These are phyloP conservation scores for Pelmatolapia mariae DNA, from an alignment of 2,113 vertebrate genomes.

Conservation along the genomic window DNA sequence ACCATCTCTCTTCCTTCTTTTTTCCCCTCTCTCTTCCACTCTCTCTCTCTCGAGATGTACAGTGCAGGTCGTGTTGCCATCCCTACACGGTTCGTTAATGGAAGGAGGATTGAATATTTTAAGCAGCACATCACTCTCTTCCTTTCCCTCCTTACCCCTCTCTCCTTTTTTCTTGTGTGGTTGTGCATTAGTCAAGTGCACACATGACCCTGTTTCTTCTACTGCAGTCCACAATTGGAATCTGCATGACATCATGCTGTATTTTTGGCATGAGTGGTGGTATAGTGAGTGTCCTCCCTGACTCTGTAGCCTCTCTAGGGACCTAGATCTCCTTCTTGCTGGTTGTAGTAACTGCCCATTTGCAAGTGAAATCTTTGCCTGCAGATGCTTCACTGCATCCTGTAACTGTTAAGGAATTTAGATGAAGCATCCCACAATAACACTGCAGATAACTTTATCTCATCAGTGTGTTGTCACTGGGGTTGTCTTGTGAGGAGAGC, in stretches of 20 bases:
- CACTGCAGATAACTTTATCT: neutral
- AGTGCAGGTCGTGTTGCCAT: slow-evolving; percentile 56
- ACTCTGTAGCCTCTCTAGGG: neutral
- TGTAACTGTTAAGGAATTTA: neutral
- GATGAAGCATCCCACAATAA: neutral
- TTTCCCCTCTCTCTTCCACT: neutral
- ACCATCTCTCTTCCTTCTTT: neutral
- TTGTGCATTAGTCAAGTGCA: slow-evolving; percentile 67
- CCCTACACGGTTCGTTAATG: slow-evolving; percentile 63
- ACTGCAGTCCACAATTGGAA: slow-evolving; percentile 58
- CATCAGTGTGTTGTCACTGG: neutral
- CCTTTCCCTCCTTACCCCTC: slow-evolving; percentile 8
- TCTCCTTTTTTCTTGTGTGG: slow-evolving; percentile 7
- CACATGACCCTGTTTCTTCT: slow-evolving; percentile 65
- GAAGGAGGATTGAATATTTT: slow-evolving; percentile 74
- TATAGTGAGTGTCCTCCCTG: slow-evolving; percentile 23
- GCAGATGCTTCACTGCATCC: neutral
- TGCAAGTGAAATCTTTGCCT: neutral
- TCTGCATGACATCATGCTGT: slow-evolving; percentile 64
- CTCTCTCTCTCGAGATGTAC: slow-evolving; percentile 44
- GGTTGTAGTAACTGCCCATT: neutral
- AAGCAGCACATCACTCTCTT: slow-evolving; percentile 55
- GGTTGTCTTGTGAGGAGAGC: neutral
- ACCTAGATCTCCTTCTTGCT: slow-evolving; percentile 16
- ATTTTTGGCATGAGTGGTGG: slow-evolving; percentile 52